Evolutionary conservation across 2,113 vertebrate genomes (phyloP).

Genomic region (Lonchura striata): DNA sequence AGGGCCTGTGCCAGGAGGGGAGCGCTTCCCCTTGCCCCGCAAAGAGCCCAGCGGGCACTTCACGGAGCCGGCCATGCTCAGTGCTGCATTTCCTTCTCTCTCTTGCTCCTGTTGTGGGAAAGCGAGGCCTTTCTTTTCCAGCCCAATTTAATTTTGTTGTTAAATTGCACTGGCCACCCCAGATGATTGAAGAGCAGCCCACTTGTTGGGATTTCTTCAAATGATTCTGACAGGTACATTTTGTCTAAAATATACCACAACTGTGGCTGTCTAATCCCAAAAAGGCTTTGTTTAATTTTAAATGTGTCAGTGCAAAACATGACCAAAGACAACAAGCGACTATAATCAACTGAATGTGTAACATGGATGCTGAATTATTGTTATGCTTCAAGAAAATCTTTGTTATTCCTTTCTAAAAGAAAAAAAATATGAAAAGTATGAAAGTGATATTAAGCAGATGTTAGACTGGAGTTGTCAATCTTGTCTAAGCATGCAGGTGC

Average conservation of each 20-base stretch:
- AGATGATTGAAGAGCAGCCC: background rate
- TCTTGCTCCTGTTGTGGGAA: background rate
- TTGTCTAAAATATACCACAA: conserved; percentile 40
- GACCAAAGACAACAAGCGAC: conserved; percentile 64
- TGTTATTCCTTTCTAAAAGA: conserved; percentile 68
- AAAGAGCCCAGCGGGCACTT: background rate
- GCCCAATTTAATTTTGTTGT: background rate
- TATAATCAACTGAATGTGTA: conserved; percentile 32
- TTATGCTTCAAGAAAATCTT: conserved; percentile 70
- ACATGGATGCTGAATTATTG: conserved; percentile 70
- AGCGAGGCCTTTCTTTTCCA: background rate
- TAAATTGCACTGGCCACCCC: background rate
- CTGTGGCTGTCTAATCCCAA: conserved; percentile 43
- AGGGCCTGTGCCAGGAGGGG: fast-evolving
- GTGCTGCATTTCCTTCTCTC: background rate
- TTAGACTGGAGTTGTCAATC: conserved; percentile 80
- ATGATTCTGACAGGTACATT: conserved; percentile 25
- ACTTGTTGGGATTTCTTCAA: conserved; percentile 34
- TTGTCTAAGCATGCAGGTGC: conserved; percentile 81
- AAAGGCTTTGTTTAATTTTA: conserved; percentile 42
- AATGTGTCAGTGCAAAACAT: conserved; percentile 61
- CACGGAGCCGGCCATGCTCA: fast-evolving
- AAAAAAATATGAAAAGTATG: conserved; percentile 70
- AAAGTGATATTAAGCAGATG: conserved; percentile 82
- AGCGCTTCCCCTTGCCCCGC: fast-evolving